These are phyloP conservation scores for Ichneumoninae sp. DNA, from an alignment of 2,888 invertebrate genomes.

Conservation along the genomic window DNA sequence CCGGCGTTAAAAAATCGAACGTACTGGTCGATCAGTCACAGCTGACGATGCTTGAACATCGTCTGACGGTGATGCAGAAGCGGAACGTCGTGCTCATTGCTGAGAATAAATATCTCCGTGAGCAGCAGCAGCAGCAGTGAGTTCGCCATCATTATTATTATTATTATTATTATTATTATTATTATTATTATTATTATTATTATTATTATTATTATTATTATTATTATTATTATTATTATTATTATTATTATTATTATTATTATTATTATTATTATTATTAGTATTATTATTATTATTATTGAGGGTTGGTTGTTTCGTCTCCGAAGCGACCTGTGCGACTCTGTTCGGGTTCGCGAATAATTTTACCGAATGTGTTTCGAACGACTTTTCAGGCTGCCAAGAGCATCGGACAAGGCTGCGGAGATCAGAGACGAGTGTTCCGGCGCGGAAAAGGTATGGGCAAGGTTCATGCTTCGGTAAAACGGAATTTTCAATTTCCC, in stretches of 20 bases:
- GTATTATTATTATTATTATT: too few species aligned
- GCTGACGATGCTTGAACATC: conserved; percentile 74
- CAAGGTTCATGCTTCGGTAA: background rate
- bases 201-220: too few species aligned
- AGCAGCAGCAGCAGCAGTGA: conserved; percentile 68
- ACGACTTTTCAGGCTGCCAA: conserved; percentile 61
- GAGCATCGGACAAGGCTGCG: conserved; percentile 47
- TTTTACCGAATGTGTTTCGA: background rate
- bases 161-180: too few species aligned
- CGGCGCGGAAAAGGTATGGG: conserved; percentile 26
- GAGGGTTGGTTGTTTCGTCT: too few species aligned
- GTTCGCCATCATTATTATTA: conserved; percentile 16
- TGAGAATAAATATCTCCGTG: conserved; percentile 74
- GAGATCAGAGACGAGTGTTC: conserved; percentile 56
- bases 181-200: too few species aligned
- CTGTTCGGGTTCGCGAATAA: background rate
- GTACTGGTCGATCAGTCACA: conserved; percentile 60
- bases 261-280: too few species aligned
- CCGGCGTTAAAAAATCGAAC: conserved; percentile 46
- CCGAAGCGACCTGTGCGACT: background rate
- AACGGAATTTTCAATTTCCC: conserved; percentile 21
- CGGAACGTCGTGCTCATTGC: conserved; percentile 74
- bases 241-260: too few species aligned
- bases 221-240: too few species aligned
- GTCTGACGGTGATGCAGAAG: conserved; percentile 74